These are phyloP conservation scores for Mellivora capensis DNA, from an alignment of 2,113 vertebrate genomes.

Conservation along the genomic window DNA sequence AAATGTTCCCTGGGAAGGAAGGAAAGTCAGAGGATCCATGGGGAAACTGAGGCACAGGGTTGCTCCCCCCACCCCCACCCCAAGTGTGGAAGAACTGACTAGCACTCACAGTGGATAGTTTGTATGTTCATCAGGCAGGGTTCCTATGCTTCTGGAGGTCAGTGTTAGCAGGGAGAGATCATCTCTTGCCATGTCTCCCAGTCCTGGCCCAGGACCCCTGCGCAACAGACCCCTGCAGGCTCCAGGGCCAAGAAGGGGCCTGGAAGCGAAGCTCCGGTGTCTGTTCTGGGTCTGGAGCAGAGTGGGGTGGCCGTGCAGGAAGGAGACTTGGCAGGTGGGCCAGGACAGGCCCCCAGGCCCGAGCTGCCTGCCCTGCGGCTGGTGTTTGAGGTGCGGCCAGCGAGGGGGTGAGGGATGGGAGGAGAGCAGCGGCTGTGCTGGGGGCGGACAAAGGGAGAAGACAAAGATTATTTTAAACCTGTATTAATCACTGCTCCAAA, in stretches of 20 bases:
- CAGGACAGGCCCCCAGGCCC: not conserved
- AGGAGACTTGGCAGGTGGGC: not conserved
- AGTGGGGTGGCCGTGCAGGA: accelerated
- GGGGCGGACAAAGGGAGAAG: conserved; percentile 78
- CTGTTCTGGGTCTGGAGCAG: not conserved
- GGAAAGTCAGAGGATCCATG: not conserved
- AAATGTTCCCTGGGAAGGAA: not conserved
- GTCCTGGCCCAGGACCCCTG: not conserved
- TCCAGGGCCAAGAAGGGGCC: not conserved
- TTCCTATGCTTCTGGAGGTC: not conserved
- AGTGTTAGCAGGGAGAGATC: not conserved
- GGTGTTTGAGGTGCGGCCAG: conserved; percentile 43
- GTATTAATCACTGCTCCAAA: conserved; percentile 80
- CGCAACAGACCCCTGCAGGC: not conserved
- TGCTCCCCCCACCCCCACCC: accelerated
- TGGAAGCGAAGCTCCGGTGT: not conserved
- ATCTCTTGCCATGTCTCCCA: not conserved
- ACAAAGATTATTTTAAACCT: conserved; percentile 80
- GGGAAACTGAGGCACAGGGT: not conserved
- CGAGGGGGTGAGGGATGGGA: conserved; percentile 21
- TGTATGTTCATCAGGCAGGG: too few relatives aligned
- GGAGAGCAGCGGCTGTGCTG: conserved; percentile 68
- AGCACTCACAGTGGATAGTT: accelerated
- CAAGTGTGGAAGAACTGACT: not conserved
- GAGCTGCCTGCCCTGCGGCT: not conserved